Evolutionary conservation across 2,797 vertebrate genomes (phyloP).

Genomic region (Carcharodon carcharias): DNA sequence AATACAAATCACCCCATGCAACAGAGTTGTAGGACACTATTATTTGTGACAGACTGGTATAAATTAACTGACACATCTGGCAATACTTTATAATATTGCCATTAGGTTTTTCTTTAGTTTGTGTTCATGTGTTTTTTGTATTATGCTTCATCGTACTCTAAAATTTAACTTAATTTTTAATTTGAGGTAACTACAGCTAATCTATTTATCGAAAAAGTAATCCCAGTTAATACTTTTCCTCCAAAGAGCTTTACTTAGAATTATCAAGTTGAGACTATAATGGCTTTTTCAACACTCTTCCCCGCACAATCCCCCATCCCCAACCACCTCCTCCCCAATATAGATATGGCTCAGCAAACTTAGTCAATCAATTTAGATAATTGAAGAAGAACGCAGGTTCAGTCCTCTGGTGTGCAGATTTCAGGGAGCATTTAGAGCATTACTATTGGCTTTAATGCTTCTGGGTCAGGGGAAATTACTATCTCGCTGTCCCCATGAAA

Average conservation of each 20-base stretch:
- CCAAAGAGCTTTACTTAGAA: background rate
- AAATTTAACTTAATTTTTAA: background rate
- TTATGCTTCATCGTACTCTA: background rate
- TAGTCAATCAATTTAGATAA: background rate
- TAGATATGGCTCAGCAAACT: background rate
- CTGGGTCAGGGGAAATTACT: background rate
- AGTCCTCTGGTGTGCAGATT: too few relatives aligned
- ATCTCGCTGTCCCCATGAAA: background rate
- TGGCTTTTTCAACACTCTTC: background rate
- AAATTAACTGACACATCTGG: conserved; percentile 41
- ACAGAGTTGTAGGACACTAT: background rate
- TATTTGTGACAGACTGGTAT: conserved; percentile 45
- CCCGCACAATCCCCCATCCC: background rate
- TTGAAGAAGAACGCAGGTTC: background rate
- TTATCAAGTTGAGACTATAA: background rate
- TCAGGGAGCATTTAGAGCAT: background rate
- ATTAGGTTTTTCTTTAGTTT: conserved; percentile 2
- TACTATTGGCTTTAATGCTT: background rate
- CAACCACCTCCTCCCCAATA: background rate
- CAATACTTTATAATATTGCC: background rate
- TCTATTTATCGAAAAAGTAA: background rate
- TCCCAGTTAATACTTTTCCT: background rate
- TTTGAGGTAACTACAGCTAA: background rate
- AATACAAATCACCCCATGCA: background rate
- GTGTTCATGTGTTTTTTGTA: background rate